Evolutionary conservation across 2,888 invertebrate species (phyloP), one percentile per base, ranked within the genome.

Genomic region (Pristionchus japonicus): DNA sequence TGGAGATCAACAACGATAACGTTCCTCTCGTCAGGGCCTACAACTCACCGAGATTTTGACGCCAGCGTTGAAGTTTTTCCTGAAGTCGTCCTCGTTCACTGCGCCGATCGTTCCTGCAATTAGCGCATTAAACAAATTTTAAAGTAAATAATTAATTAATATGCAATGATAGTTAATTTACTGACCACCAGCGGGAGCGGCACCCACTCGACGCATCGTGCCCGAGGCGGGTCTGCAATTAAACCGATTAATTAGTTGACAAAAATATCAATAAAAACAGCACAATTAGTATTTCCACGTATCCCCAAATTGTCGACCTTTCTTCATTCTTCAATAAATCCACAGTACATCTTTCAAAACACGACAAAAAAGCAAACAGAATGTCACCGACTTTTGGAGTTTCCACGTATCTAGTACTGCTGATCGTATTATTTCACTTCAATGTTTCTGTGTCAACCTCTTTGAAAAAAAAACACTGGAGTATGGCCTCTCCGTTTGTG

Each of bases 31-130:
- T 57, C 3, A 3, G 57, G 4, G 57, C 6, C 57, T 57, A 13
- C 4, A 23, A n/a, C 17, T 57, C 57, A 57, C 86, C 23, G 43
- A n/a, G 0, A 70, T 40, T 70, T 86, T 87, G 17, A 43, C 20
- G 20, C n/a, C 74, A 6, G 37, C 27, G 17, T n/a, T 37, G 83
- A 88, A 88, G 43, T 37, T 37, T 37, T 88, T 88, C 3, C 88
- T 23, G 83, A 88, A 88, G 49, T 88, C 88, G 31, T 88, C 88
- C 67, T 88, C 88, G 15, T 88, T 80, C 17, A 88, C 67, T 1
- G 88, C 88, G 20, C 88, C 88, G 27, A 74, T 74, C 2, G 57
- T 23, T n/a, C 57, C 87, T 87, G 70, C 23, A 27, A n/a, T n/a
- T n/a, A n/a, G n/a, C n/a, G n/a, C 70, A 70, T 13, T 70, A 70